phyloP scores from a whole-genome alignment of 1,140 invertebrate genomes.

The Zaprionus nigranus region DNA sequence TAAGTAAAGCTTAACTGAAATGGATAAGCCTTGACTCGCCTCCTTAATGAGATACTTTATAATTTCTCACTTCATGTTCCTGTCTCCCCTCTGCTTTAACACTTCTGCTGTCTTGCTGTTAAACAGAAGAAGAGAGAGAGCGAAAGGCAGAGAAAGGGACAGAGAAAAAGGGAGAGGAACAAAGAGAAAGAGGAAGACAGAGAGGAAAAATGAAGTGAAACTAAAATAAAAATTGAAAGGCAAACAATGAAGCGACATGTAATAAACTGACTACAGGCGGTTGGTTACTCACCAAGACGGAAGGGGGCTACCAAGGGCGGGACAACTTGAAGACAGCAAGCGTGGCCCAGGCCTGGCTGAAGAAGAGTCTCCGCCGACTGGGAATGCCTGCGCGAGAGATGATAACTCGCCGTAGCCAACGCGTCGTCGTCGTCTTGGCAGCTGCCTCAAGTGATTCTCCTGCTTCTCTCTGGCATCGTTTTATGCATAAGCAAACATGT shows the following conservation, averaged over 20 bases:
- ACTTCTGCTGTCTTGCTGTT: too few relatives aligned
- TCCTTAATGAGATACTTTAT: conserved; percentile 1
- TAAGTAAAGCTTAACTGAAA: neutral
- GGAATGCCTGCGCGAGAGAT: conserved; percentile 61
- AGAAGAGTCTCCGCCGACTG: neutral
- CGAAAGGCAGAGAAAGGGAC: neutral
- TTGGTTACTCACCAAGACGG: conserved; percentile 16
- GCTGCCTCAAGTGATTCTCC: conserved; percentile 52
- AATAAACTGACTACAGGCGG: conserved; percentile 71
- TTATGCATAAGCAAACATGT: conserved; percentile 83
- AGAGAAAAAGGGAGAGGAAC: neutral
- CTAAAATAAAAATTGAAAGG: conserved; percentile 81
- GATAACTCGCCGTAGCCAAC: conserved; percentile 60
- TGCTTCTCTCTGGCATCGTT: conserved; percentile 50
- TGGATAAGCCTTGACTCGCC: neutral
- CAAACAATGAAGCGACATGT: conserved; percentile 76
- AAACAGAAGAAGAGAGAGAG: neutral
- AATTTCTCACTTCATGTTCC: neutral
- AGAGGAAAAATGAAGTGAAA: conserved; percentile 67
- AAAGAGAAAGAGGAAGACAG: neutral
- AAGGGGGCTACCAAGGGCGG: neutral
- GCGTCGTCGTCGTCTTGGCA: conserved; percentile 31
- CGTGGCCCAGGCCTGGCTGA: too few relatives aligned
- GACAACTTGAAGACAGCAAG: conserved; percentile 16
- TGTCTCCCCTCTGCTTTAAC: neutral